Base-by-base conservation (phyloP, 2,888 invertebrate species). In the Troides oblongomaculatus region DNA sequence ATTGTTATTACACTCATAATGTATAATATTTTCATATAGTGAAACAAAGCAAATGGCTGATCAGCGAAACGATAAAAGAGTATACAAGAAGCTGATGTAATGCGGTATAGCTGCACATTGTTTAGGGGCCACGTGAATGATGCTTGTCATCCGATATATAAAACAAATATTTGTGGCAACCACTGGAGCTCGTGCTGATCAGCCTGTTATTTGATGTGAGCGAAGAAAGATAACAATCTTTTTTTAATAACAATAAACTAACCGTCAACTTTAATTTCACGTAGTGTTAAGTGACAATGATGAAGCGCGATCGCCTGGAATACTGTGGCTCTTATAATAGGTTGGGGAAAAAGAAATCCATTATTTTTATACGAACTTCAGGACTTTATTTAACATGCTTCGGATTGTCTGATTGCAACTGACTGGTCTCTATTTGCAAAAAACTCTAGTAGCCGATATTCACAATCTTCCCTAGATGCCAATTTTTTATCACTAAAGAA, bases 71-170 rank as follows among this genome's bases (percentile, higher is more conserved):
- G 66, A 66, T 60, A 39, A 66, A 66, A 66, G 60, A 60, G 46
- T 65, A 66, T 66, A 61, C 60, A 60, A 60, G 50, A 39, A 36
- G 66, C 60, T 66, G 66, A 66, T 66, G 66, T 30, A 66, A 66
- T 61, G 50, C 50, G 59, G 60, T 36, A 39, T 46, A 36, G 57
- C 43, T 62, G 43, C 30, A 46, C 18, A 68, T 68, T 68, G 62
- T 62, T 62, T 58, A 30, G 14, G 4, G 43, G 17, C 50, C 17
- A 25, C 18, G 62, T 43, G 68, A 68, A 50, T 59, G 63, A 57
- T 63, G 62, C 58, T 67, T 57, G 62, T 68, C 30, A 60, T 12
- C n/a, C 53, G 56, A 23, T 30, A 23, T 21, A 21, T 59, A 66
- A 65, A 65, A 64, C 21, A 65, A 65, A 65, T 46, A 65, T 46